Conservation (phyloP, 2,113 vertebrate species). For the Mastomys natalensis region DNA sequence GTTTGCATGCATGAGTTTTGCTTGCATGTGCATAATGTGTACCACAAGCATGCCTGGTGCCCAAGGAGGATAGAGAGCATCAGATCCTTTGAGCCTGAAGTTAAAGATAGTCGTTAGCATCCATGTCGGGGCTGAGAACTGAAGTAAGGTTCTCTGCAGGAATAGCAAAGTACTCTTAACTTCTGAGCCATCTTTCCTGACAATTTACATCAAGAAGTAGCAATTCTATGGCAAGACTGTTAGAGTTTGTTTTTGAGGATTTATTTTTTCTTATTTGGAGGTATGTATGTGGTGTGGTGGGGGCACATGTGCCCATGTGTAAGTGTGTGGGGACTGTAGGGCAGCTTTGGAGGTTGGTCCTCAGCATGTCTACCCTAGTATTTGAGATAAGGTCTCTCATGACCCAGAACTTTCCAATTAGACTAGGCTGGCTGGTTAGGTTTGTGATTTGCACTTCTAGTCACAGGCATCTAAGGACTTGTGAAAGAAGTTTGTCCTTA, state of each 20-base stretch:
- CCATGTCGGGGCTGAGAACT: background rate
- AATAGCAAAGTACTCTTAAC: background rate
- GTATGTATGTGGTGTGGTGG: background rate
- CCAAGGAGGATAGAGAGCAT: background rate
- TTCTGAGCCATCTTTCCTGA: background rate
- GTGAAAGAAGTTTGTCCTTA: background rate
- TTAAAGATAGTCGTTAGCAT: background rate
- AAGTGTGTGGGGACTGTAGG: background rate
- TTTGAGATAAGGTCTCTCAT: background rate
- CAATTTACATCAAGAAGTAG: slow-evolving; percentile 36
- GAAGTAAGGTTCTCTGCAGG: background rate
- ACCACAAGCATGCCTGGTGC: background rate
- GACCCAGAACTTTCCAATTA: background rate
- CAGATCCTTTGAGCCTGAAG: background rate
- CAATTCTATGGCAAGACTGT: background rate
- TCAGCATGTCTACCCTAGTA: background rate
- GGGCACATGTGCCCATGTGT: background rate
- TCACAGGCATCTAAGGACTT: background rate
- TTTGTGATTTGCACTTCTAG: background rate
- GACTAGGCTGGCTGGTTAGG: background rate
- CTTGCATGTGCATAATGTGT: background rate
- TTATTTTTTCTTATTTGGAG: slow-evolving; percentile 10
- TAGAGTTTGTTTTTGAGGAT: slow-evolving; percentile 23
- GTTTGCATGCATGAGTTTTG: background rate
- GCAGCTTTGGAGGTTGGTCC: background rate